Evolutionary conservation across 1,140 invertebrate genomes (phyloP), one percentile per base, ranked within the genome.

Genomic region (Drosophila pachea): DNA sequence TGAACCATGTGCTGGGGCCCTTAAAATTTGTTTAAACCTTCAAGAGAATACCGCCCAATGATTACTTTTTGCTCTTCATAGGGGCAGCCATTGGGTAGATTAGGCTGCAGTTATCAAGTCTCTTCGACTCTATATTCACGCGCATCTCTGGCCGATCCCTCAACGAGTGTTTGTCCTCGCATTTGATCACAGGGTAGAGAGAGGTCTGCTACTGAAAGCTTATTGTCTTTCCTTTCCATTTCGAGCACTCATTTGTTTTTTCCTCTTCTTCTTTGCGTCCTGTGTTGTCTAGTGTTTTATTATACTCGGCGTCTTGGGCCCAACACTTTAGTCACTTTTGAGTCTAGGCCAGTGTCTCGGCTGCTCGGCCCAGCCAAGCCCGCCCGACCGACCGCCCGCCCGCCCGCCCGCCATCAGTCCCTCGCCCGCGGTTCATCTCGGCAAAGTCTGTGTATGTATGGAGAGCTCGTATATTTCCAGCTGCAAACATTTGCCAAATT

Each of bases 401-500:
- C n/a, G 0, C 2, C 7, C n/a, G 22, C 22, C 22, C 22, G 22
- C 22, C 3, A 3, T 3, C 22, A 22, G 22, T 22, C 22, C 22
- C 22, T 22, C 40, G 0, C n/a, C 12, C 45, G 16, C 11, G 32
- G 8, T 31, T 22, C 22, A n/a, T 14, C 4, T 16, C 4, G 50
- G n/a, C 38, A 35, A 4, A 48, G 16, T 33, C 55, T 66, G 16
- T 69, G 14, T 53, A 54, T 60, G 63, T 60, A 67, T 52, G 72
- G 67, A 79, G 64, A 79, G 73, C 77, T 81, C 63, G 62, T 70
- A 68, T 71, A 71, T 81, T 74, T 82, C 74, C 67, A 22, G 71
- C 67, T 14, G 71, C 74, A 77, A 77, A 74, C 66, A 77, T 82
- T 82, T 77, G 74, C 59, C 70, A 82, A 82, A 82, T 77, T 82